Conservation (phyloP, 2,797 vertebrate genomes). For the Lepus townsendii region DNA sequence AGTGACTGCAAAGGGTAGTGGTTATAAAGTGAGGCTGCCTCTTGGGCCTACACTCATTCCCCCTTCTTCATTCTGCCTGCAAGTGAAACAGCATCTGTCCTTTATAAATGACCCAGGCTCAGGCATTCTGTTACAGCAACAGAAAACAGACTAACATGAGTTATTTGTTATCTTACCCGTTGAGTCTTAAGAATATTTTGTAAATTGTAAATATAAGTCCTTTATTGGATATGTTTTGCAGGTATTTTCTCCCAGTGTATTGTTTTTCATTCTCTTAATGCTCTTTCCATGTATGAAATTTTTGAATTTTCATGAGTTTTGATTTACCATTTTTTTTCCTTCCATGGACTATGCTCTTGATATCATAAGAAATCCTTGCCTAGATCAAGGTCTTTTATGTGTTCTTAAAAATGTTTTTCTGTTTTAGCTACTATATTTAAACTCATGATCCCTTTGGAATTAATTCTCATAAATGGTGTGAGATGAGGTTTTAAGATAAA, state of each 20-base stretch:
- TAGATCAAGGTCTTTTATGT: background rate
- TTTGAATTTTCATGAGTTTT: constrained; percentile 45
- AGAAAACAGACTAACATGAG: background rate
- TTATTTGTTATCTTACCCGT: background rate
- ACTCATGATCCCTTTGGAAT: background rate
- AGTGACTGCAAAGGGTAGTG: background rate
- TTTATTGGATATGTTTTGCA: background rate
- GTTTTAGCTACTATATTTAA: background rate
- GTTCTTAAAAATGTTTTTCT: background rate
- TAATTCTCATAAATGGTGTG: background rate
- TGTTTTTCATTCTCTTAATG: constrained; percentile 54
- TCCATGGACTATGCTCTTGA: background rate
- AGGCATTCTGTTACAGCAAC: background rate
- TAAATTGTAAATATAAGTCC: background rate
- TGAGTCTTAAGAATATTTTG: constrained; percentile 9
- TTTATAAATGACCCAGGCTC: background rate
- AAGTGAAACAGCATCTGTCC: background rate
- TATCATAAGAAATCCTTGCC: constrained; percentile 49
- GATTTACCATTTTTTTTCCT: background rate
- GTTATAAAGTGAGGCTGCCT: background rate
- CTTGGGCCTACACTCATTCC: background rate
- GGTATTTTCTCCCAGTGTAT: background rate
- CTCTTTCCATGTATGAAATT: constrained; percentile 21
- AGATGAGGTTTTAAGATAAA: background rate
- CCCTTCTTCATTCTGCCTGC: background rate